Evolutionary conservation across 2,113 vertebrate species (phyloP).

Genomic region (Fregata magnificens): DNA sequence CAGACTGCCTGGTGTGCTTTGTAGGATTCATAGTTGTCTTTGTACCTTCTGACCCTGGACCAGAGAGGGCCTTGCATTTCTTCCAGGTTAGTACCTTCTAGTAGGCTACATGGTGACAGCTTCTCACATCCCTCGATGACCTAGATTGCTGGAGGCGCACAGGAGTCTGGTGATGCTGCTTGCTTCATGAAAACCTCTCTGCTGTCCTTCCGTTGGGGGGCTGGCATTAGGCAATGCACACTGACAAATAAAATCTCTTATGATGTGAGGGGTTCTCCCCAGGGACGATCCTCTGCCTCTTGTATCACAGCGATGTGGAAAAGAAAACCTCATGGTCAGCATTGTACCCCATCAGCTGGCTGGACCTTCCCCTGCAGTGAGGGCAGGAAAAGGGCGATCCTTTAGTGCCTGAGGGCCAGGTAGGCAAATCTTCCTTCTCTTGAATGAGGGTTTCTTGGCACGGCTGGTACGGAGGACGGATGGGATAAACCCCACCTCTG

Average conservation of each 20-base stretch:
- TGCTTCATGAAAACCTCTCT: neutral
- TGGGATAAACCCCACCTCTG: neutral
- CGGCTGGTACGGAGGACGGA: neutral
- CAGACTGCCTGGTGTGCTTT: neutral
- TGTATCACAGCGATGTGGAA: neutral
- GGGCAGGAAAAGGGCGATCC: neutral
- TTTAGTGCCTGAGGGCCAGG: neutral
- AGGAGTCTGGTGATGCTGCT: neutral
- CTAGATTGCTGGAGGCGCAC: neutral
- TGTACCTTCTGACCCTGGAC: neutral
- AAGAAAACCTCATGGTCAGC: neutral
- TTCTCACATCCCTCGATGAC: neutral
- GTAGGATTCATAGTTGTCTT: neutral
- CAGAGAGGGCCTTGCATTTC: neutral
- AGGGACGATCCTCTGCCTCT: neutral
- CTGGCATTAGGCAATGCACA: neutral
- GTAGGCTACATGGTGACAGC: neutral
- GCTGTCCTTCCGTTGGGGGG: neutral
- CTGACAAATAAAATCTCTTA: neutral
- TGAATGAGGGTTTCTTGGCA: neutral
- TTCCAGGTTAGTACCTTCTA: neutral
- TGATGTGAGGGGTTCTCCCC: neutral
- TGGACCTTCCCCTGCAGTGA: neutral
- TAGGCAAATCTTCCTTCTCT: neutral
- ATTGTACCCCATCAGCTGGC: neutral